These are phyloP conservation scores for Lepus timidus DNA, from an alignment of 2,113 vertebrate species.

Conservation along the genomic window DNA sequence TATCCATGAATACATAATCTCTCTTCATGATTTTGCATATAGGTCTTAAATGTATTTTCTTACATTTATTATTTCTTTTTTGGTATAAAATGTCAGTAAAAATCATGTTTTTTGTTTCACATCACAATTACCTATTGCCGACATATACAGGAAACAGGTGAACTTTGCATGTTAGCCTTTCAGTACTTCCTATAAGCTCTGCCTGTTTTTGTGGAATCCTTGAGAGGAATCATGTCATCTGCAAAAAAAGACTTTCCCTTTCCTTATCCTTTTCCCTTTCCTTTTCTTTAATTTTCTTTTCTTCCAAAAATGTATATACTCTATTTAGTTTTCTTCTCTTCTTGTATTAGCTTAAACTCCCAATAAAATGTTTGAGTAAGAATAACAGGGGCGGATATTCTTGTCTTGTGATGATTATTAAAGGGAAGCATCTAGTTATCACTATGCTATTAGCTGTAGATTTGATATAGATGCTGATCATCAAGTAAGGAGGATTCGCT, in stretches of 20 bases:
- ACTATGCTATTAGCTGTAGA: background rate
- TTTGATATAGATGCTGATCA: background rate
- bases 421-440: background rate
- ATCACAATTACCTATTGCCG: background rate
- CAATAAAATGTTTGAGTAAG: background rate
- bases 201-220: background rate
- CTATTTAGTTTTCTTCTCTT: background rate
- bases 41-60: background rate
- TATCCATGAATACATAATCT: background rate
- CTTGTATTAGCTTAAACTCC: background rate
- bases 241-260: background rate
- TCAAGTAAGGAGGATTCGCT: background rate
- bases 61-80: background rate
- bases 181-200: background rate
- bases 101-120: constrained; percentile 2
- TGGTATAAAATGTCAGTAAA: background rate
- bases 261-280: background rate
- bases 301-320: background rate
- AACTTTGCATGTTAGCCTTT: background rate
- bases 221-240: background rate
- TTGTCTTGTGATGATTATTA: background rate
- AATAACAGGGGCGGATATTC: background rate
- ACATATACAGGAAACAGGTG: background rate
- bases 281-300: background rate
- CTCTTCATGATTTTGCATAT: background rate